Evolutionary conservation across 2,888 invertebrate genomes (phyloP).

Genomic region (Liodrosophila aerea): DNA sequence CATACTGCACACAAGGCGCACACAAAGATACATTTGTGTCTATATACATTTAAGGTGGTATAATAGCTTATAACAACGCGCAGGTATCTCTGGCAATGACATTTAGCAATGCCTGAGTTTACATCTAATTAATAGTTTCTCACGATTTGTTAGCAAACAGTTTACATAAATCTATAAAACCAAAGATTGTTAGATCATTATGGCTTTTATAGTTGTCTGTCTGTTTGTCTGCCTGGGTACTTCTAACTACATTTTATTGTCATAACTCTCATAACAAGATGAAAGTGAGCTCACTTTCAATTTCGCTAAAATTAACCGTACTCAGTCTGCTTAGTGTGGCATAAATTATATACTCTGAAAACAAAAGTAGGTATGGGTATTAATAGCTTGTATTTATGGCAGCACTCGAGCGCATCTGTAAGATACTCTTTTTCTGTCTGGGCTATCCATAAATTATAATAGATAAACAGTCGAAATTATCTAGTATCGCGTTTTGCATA

Average conservation of each 20-base stretch:
- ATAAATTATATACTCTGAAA: not conserved
- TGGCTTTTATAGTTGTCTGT: no score
- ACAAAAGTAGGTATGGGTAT: not conserved
- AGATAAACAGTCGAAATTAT: constrained; percentile 10
- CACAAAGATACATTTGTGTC: constrained; percentile 1
- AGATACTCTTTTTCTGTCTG: constrained; percentile 24
- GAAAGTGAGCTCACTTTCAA: constrained; percentile 26
- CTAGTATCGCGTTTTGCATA: constrained; percentile 40
- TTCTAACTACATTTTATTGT: constrained; percentile 13
- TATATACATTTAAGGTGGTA: constrained; percentile 1
- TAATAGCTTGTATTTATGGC: constrained; percentile 5
- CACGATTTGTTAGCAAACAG: constrained; percentile 28
- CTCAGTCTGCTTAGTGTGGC: no score
- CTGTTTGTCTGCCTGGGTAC: not conserved
- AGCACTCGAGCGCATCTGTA: constrained; percentile 37
- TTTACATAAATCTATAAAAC: not conserved
- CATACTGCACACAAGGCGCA: constrained; percentile 12
- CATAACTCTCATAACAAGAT: not conserved
- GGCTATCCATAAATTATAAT: constrained; percentile 47
- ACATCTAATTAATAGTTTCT: constrained; percentile 32
- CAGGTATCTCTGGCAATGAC: constrained; percentile 66
- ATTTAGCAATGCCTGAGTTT: constrained; percentile 36
- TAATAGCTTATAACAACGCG: constrained; percentile 24
- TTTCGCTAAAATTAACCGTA: constrained; percentile 3
- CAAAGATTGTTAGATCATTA: not conserved